These are phyloP conservation scores for Hylia prasina DNA, from an alignment of 2,113 vertebrate genomes.

Conservation along the genomic window DNA sequence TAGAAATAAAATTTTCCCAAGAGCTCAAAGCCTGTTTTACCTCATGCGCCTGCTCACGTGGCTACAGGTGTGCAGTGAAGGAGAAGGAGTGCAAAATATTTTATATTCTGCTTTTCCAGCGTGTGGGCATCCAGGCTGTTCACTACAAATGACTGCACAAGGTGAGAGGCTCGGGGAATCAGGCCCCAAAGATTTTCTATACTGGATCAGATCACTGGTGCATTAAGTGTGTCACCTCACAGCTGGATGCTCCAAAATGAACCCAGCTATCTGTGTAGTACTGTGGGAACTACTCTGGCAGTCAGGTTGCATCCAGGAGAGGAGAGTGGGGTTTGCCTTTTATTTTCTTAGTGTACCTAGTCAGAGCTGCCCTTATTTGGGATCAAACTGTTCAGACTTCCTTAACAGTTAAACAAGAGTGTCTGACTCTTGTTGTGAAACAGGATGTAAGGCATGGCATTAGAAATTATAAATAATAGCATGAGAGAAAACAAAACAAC, in stretches of 20 bases:
- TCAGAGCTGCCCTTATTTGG: not conserved
- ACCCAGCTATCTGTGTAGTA: not conserved
- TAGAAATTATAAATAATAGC: not conserved
- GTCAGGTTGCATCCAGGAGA: constrained; percentile 13
- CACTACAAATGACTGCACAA: constrained; percentile 51
- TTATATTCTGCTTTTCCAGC: not conserved
- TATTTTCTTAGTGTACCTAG: not conserved
- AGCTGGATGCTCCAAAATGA: constrained; percentile 62
- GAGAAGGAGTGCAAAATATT: not conserved
- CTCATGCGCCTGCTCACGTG: not conserved
- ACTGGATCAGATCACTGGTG: constrained; percentile 51
- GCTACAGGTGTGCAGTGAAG: not conserved
- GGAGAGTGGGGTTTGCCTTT: not conserved
- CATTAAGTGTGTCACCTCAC: constrained; percentile 65
- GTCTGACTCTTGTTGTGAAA: not conserved
- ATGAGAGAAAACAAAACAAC: not conserved
- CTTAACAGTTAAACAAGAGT: not conserved
- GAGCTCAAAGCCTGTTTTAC: not conserved
- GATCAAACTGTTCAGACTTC: not conserved
- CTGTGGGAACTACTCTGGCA: constrained; percentile 5
- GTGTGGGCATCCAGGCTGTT: not conserved
- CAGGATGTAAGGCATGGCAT: not conserved
- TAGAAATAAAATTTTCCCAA: not conserved
- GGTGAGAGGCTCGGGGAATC: constrained; percentile 41
- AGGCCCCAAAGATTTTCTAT: constrained; percentile 57